These are phyloP conservation scores for Microchirus variegatus DNA, from an alignment of 2,797 vertebrate species.

Conservation along the genomic window DNA sequence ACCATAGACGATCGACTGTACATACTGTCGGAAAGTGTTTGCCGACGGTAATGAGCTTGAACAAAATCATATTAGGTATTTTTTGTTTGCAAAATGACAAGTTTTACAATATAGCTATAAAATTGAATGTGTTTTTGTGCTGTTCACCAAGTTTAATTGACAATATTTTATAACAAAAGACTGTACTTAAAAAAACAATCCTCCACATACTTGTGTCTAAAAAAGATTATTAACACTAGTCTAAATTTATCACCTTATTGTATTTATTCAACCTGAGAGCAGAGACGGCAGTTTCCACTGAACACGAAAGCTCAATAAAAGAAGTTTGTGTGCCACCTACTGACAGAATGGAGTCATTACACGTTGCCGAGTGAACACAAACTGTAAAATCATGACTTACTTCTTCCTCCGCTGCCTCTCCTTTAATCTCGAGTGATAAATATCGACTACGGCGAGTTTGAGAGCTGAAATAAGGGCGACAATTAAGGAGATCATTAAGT, in stretches of 20 bases:
- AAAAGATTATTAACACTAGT: too few relatives aligned
- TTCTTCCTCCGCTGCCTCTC: constrained; percentile 97
- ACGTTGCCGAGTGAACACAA: constrained; percentile 1
- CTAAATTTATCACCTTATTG: constrained; percentile 27
- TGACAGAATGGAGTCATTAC: constrained; percentile 43
- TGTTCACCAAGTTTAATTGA: too few relatives aligned
- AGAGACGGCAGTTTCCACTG: neutral
- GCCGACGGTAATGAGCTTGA: too few relatives aligned
- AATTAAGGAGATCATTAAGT: neutral
- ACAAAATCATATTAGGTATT: too few relatives aligned
- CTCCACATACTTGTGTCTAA: too few relatives aligned
- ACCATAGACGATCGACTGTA: too few relatives aligned
- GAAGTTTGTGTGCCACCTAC: constrained; percentile 58
- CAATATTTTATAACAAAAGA: too few relatives aligned
- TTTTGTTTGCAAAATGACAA: too few relatives aligned
- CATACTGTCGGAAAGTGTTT: too few relatives aligned
- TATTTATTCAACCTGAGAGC: constrained; percentile 29
- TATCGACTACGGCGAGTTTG: constrained; percentile 97
- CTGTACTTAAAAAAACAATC: too few relatives aligned
- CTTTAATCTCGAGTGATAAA: constrained; percentile 97
- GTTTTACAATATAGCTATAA: too few relatives aligned
- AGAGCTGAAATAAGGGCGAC: constrained; percentile 81
- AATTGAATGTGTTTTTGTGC: too few relatives aligned
- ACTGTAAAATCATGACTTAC: constrained; percentile 80
- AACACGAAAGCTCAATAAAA: neutral